A percentile compares a stretch with the other conserved stretches of the same genome.
These are phyloP conservation scores for Netelia fuscicornis DNA, from an alignment of 2,888 invertebrate species.

Conservation along the genomic window DNA sequence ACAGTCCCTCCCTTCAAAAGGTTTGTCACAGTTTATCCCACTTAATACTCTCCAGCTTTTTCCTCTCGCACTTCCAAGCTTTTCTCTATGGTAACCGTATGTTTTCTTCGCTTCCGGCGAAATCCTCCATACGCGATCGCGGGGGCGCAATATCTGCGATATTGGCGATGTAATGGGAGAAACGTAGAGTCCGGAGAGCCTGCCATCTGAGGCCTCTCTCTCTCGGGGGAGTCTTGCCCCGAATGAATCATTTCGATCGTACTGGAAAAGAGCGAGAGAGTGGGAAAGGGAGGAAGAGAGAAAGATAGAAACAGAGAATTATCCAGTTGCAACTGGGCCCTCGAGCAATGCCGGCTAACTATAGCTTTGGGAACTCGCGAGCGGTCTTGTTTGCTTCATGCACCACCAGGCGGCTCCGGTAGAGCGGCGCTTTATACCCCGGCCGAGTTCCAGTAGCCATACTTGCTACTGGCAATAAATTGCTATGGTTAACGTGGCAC, in stretches of 20 bases:
- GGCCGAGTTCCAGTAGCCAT: conserved; percentile 75
- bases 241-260: conserved; percentile 80
- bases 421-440: conserved; percentile 54
- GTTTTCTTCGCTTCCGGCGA: conserved; percentile 23
- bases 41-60: conserved; percentile 20
- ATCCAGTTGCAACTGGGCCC: conserved; percentile 77
- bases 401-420: conserved; percentile 56
- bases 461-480: conserved; percentile 77
- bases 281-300: neutral
- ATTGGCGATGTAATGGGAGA: conserved; percentile 78
- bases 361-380: conserved; percentile 59
- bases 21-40: conserved; percentile 9
- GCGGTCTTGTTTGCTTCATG: conserved; percentile 59
- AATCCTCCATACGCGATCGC: neutral
- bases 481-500: conserved; percentile 73
- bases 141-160: conserved; percentile 72
- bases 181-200: conserved; percentile 73
- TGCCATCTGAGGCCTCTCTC: conserved; percentile 79
- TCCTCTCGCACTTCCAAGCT: neutral
- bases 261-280: conserved; percentile 33
- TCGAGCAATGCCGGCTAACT: conserved; percentile 55
- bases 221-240: conserved; percentile 37
- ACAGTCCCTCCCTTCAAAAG: neutral
- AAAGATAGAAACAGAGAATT: conserved; percentile 73
- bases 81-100: neutral